phyloP scores from a whole-genome alignment of 2,888 invertebrate species.

The Drosophila mercatorum region DNA sequence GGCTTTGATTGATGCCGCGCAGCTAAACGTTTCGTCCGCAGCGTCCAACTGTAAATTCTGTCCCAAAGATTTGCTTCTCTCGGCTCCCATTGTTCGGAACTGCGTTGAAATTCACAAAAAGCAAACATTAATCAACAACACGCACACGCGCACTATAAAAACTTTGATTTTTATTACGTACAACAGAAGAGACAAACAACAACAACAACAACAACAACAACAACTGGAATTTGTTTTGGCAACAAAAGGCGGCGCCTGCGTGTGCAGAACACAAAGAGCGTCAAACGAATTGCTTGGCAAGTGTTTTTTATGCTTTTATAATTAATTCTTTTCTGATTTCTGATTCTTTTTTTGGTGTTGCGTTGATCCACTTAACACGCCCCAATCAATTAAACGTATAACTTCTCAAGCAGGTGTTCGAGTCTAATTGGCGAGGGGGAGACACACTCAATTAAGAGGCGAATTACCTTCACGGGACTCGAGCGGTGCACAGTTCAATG shows the following conservation, averaged over 20 bases:
- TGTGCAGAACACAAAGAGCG: conserved; percentile 70
- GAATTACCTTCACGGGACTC: conserved; percentile 26
- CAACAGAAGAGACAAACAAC: neutral
- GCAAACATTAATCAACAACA: conserved; percentile 71
- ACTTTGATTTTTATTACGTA: conserved; percentile 25
- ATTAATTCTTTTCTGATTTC: neutral
- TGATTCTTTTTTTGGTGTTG: conserved; percentile 8
- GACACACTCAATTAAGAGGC: conserved; percentile 28
- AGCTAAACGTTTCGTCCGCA: conserved; percentile 64
- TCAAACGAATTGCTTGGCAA: conserved; percentile 33
- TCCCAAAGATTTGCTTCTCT: conserved; percentile 2
- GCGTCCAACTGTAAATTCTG: conserved; percentile 20
- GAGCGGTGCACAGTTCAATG: conserved; percentile 65
- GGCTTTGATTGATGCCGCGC: conserved; percentile 71
- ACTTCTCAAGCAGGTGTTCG: conserved; percentile 22
- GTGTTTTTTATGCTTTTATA: conserved; percentile 1
- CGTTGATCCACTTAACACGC: conserved; percentile 46
- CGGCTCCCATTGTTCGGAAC: conserved; percentile 17
- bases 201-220: conserved; percentile 11
- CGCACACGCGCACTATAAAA: conserved; percentile 76
- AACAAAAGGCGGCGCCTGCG: conserved; percentile 41
- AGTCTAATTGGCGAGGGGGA: conserved; percentile 1
- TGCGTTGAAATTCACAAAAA: conserved; percentile 50
- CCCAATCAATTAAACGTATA: conserved; percentile 21
- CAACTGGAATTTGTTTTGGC: conserved; percentile 32